Conservation (phyloP, 2,797 vertebrate species). For the Meda fulgida region DNA sequence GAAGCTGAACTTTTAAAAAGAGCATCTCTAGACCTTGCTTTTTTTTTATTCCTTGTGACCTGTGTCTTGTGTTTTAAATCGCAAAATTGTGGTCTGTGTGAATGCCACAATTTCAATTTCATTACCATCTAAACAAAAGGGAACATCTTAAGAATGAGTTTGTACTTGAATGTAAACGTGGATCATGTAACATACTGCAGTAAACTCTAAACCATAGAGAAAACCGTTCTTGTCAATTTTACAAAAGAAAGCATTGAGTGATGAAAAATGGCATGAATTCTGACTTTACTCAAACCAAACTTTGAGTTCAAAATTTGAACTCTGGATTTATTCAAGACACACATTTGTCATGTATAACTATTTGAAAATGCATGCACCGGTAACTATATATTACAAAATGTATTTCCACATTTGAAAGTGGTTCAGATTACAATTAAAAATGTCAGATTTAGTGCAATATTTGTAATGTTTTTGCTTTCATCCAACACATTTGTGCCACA, state of each 20-base stretch:
- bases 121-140: neutral
- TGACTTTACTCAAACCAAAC: neutral
- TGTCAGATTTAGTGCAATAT: neutral
- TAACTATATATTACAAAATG: neutral
- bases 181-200: neutral
- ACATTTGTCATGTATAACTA: neutral
- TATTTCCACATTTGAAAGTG: neutral
- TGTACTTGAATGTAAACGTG: neutral
- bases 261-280: neutral
- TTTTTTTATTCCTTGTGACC: no score
- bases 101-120: neutral
- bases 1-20: no score
- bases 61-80: no score
- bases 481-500: neutral
- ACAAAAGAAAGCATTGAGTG: neutral
- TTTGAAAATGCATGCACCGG: neutral
- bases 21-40: no score
- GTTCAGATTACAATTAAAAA: neutral
- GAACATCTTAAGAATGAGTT: neutral
- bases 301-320: neutral
- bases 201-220: neutral
- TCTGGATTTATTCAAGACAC: neutral
- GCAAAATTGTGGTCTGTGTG: no score
- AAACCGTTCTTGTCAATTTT: neutral
- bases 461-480: neutral